Evolutionary conservation across 2,797 vertebrate genomes (phyloP).

Genomic region (Protonibea diacanthus): DNA sequence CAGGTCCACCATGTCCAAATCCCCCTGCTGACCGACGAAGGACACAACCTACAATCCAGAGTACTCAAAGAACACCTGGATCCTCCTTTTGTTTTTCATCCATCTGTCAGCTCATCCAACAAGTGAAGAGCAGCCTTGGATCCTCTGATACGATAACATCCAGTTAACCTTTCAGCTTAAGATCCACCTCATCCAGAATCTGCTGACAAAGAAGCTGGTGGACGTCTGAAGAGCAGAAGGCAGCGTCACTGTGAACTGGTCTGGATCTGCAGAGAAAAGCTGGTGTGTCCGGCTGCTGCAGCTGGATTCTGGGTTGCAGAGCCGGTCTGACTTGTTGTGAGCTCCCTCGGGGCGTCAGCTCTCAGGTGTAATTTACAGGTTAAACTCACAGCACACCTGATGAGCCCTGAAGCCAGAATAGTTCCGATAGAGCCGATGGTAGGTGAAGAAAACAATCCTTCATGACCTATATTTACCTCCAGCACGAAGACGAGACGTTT

Average conservation of each 20-base stretch:
- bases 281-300: background rate
- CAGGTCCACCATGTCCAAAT: background rate
- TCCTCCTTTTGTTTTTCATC: background rate
- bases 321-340: constrained; percentile 50
- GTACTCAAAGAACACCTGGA: background rate
- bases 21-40: background rate
- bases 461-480: too few species aligned
- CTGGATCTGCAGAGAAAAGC: constrained; percentile 1
- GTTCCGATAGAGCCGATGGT: background rate
- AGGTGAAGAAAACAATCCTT: too few species aligned
- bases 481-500: too few species aligned
- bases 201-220: background rate
- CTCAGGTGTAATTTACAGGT: background rate
- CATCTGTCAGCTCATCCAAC: background rate
- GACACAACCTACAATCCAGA: background rate
- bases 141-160: background rate
- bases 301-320: background rate
- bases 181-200: background rate
- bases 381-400: background rate
- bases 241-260: background rate
- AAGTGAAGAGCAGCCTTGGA: background rate
- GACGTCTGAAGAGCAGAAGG: background rate
- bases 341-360: background rate
- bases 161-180: background rate
- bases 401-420: background rate